Evolutionary conservation across 2,888 invertebrate species (phyloP).

Genomic region (Cephus sareptanus): DNA sequence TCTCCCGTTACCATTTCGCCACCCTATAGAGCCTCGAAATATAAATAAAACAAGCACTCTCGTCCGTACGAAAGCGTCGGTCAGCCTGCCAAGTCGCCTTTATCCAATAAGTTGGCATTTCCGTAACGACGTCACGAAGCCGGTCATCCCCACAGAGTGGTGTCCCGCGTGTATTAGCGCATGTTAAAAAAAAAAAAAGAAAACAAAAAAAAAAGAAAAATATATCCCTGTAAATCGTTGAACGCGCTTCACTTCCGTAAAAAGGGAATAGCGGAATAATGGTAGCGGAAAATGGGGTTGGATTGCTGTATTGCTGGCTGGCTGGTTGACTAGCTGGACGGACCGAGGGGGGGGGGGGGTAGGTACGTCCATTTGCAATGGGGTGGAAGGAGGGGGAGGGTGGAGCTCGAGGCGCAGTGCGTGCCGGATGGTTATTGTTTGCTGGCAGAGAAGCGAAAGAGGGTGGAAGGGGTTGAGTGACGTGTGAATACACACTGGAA

Average conservation of each 20-base stretch:
- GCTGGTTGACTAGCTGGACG: background rate
- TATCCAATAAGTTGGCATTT: background rate
- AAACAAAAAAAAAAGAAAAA: background rate
- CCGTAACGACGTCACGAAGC: background rate
- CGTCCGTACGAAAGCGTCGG: background rate
- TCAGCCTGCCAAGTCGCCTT: background rate
- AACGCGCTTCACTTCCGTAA: background rate
- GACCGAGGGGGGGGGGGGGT: background rate
- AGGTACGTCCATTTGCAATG: background rate
- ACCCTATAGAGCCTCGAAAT: background rate
- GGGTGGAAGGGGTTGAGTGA: slow-evolving; percentile 3
- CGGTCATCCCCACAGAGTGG: background rate
- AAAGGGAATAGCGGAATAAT: background rate
- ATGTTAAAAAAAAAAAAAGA: background rate
- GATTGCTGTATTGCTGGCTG: background rate
- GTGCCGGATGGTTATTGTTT: slow-evolving; percentile 8
- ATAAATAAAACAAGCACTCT: background rate
- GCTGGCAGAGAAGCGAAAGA: slow-evolving; percentile 2
- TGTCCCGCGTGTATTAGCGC: background rate
- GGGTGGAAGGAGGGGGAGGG: too few relatives aligned
- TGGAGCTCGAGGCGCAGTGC: background rate
- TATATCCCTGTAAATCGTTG: background rate
- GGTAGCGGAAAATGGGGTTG: background rate
- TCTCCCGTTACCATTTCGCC: background rate
- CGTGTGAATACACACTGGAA: slow-evolving; percentile 1